Percentiles rank a stretch among this genome's conserved stretches.
Evolutionary conservation across 2,888 invertebrate genomes (phyloP).

Genomic region (Apamea crenata): DNA sequence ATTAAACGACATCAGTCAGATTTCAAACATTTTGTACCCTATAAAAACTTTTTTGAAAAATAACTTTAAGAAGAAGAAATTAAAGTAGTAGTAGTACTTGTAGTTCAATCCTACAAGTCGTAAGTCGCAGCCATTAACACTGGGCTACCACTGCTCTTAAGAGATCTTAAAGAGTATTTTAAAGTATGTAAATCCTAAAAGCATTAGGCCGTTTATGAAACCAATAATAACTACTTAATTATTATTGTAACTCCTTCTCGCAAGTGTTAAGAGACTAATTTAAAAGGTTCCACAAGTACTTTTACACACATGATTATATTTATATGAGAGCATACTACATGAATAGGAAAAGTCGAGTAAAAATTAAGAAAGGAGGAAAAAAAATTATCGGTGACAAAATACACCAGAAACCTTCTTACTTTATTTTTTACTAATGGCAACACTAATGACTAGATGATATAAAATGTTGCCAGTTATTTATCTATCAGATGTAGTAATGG

Average conservation of each 20-base stretch:
- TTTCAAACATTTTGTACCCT: background rate
- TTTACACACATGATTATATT: slow-evolving; percentile 22
- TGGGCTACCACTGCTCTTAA: too few relatives aligned
- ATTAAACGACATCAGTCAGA: background rate
- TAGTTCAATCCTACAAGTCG: too few relatives aligned
- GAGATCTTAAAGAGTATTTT: too few relatives aligned
- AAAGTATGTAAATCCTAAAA: background rate
- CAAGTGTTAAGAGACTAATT: background rate
- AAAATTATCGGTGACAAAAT: slow-evolving; percentile 33
- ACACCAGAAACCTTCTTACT: background rate
- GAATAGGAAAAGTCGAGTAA: slow-evolving; percentile 7
- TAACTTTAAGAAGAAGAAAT: too few relatives aligned
- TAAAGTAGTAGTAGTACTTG: too few relatives aligned
- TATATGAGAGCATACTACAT: slow-evolving; percentile 12
- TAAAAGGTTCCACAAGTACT: slow-evolving; percentile 32
- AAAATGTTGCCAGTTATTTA: slow-evolving; percentile 15
- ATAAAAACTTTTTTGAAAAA: too few relatives aligned
- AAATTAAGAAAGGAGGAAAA: background rate
- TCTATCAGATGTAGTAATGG: background rate
- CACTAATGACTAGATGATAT: background rate
- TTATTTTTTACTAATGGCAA: background rate
- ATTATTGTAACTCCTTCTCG: background rate
- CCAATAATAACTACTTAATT: background rate
- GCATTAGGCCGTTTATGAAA: slow-evolving; percentile 33
- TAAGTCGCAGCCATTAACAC: too few relatives aligned